Evolutionary conservation across 2,113 vertebrate genomes (phyloP).

Genomic region (Forbesichthys papilliferus): DNA sequence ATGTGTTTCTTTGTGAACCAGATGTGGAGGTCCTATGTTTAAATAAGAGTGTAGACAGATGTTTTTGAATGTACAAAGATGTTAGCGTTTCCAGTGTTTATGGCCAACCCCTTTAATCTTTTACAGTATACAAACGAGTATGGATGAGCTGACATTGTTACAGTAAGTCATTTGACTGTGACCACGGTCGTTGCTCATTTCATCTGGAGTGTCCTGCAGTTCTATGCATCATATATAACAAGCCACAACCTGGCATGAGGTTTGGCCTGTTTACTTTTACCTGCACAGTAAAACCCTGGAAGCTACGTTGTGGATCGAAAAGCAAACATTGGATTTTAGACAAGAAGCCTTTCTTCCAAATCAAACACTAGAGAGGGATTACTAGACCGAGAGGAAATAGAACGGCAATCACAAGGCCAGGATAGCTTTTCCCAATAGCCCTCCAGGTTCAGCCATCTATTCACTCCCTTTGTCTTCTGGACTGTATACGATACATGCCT

Average conservation of each 20-base stretch:
- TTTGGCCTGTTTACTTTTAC: conserved; percentile 17
- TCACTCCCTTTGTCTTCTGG: conserved; percentile 5
- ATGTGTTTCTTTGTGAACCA: conserved; percentile 24
- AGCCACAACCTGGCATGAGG: conserved; percentile 3
- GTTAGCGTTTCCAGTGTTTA: not conserved
- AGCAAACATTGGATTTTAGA: conserved; percentile 46
- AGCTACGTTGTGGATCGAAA: conserved; percentile 23
- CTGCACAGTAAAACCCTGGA: conserved; percentile 11
- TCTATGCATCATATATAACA: not conserved
- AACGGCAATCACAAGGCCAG: conserved; percentile 30
- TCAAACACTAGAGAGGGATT: conserved; percentile 29
- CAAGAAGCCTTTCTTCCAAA: conserved; percentile 43
- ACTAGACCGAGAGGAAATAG: conserved; percentile 28
- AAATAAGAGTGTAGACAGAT: conserved; percentile 2
- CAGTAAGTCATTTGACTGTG: conserved; percentile 1
- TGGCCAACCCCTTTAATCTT: conserved; percentile 11
- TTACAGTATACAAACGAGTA: not conserved
- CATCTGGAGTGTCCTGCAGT: not conserved
- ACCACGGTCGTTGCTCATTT: conserved; percentile 4
- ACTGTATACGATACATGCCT: not conserved
- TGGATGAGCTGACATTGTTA: not conserved
- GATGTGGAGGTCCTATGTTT: conserved; percentile 16
- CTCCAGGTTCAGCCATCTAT: conserved; percentile 1
- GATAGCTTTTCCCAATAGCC: conserved; percentile 49
- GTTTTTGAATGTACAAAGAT: conserved; percentile 4